phyloP scores from a whole-genome alignment of 2,113 vertebrate species.

The Gadus macrocephalus region DNA sequence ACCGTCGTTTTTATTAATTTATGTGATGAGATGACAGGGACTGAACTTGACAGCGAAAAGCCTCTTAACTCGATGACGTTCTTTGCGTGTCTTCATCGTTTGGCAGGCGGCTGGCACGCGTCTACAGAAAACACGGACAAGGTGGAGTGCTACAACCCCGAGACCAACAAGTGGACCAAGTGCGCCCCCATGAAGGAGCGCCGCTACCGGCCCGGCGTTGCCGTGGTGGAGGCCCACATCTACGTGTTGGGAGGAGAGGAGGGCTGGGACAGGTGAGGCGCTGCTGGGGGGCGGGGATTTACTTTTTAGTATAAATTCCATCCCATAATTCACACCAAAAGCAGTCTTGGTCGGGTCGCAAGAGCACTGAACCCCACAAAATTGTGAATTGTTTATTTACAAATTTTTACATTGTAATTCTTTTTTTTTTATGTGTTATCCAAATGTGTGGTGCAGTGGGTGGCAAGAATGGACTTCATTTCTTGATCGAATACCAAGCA shows the following conservation, averaged over 20 bases:
- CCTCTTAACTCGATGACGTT: not conserved
- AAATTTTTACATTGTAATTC: no score
- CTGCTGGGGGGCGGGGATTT: not conserved
- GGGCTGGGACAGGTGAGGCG: constrained; percentile 73
- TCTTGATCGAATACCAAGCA: no score
- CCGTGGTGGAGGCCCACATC: constrained; percentile 76
- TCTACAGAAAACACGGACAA: constrained; percentile 79
- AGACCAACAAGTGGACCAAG: constrained; percentile 77
- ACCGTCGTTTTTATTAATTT: no score
- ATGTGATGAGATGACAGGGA: not conserved
- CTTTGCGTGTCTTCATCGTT: not conserved
- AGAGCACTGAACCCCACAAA: no score
- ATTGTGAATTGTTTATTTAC: no score
- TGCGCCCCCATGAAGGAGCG: constrained; percentile 79
- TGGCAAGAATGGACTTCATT: no score
- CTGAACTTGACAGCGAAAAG: not conserved
- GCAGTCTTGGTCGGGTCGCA: no score
- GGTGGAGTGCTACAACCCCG: constrained; percentile 77
- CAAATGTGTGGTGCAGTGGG: no score
- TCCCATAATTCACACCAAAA: no score
- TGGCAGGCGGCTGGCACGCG: constrained; percentile 75
- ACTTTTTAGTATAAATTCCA: no score
- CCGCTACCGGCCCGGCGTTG: constrained; percentile 74
- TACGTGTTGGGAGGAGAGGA: constrained; percentile 78
- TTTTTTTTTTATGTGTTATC: no score